A percentile compares a stretch with the other conserved stretches of the same genome.
phyloP scores from a whole-genome alignment of 2,113 vertebrate species.

The Glaucidium brasilianum region DNA sequence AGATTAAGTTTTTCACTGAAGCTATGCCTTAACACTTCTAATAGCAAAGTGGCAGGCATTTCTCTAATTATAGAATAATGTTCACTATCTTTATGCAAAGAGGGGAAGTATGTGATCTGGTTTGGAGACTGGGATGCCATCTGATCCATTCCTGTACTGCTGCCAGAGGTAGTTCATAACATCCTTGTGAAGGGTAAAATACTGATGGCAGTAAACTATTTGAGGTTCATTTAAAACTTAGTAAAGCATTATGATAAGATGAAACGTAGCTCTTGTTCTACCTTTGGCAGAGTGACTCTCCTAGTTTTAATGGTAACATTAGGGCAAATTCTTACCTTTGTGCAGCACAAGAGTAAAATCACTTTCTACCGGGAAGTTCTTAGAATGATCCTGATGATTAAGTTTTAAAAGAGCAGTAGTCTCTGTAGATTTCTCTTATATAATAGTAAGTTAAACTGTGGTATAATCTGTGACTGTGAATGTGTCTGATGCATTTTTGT shows the following conservation, averaged over 20 bases:
- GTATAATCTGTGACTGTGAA: not conserved
- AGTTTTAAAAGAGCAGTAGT: not conserved
- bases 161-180: not conserved
- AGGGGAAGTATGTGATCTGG: not conserved
- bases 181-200: not conserved
- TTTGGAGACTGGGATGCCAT: not conserved
- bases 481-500: not conserved
- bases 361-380: not conserved
- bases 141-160: not conserved
- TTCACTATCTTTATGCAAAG: not conserved
- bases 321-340: not conserved
- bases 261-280: not conserved
- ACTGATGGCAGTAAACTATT: not conserved
- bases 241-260: not conserved
- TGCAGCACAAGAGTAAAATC: not conserved
- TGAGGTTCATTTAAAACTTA: slow-evolving; percentile 15
- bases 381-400: not conserved
- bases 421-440: not conserved
- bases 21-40: not conserved
- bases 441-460: not conserved
- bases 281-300: not conserved
- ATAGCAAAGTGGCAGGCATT: not conserved
- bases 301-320: not conserved
- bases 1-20: not conserved
- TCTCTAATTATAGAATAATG: not conserved